Evolutionary conservation across 2,888 invertebrate species (phyloP), one percentile per base, ranked within the genome.

Genomic region (Danaus chrysippus): DNA sequence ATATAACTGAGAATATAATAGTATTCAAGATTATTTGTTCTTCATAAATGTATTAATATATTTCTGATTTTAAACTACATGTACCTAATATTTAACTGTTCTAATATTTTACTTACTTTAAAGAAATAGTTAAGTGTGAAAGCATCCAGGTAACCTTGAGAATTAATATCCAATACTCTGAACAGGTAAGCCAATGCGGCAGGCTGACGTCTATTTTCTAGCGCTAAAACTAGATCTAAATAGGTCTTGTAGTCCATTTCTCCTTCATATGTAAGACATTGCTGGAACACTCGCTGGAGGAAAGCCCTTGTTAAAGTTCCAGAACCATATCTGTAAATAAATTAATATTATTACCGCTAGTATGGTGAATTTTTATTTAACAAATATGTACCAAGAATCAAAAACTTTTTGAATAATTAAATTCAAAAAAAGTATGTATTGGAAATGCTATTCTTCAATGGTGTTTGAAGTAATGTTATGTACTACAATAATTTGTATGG

Each of bases 181-280:
- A 99, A 99, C 58, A 99, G 90, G 79, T 97, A 99, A 42, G 97
- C 96, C 23, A 98, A 87, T 0, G 98, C 95, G 71, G 98, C 97
- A 0, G 98, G 97, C 80, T 98, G 98, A 67, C 95, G 93, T 17
- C 97, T 93, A 87, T 98, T 98, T 85, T 98, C 98, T 68, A 98
- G 86, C 0, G 98, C 98, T 42, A 99, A 91, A 0, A 98, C 97
- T 81, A 99, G 95, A 81, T 99, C 98, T 23, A 99, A 89, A 82
- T 98, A 99, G 0, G 98, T 97, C 87, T 98, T 98, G 88, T 98
- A 99, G 86, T 99, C 99, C 96, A 97, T 97, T 85, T 97, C 97
- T 0, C 96, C 96, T 72, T 97, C 96, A 81, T 98, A 98, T 0
- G 98, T 99, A 3, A 98, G 92, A 76, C 97, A 98, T 76, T 98